Conservation (phyloP, 2,113 vertebrate species). For the Danionella cerebrum region DNA sequence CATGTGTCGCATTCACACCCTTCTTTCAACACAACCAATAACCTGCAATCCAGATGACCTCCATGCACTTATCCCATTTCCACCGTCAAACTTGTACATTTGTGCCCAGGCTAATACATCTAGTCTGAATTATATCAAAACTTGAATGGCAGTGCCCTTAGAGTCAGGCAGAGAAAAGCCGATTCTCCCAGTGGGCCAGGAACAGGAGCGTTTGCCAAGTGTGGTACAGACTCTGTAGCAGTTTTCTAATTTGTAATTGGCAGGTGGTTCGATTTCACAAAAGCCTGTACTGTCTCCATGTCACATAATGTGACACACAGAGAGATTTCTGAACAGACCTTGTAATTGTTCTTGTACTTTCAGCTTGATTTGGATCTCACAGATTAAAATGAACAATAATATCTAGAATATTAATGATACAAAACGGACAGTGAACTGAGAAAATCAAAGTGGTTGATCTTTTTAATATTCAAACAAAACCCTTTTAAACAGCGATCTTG, state of each 20-base stretch:
- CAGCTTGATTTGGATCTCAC: background rate
- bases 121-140: background rate
- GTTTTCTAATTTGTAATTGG: constrained; percentile 41
- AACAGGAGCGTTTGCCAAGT: constrained; percentile 31
- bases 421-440: no score
- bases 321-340: constrained; percentile 31
- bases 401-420: no score
- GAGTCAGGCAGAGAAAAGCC: background rate
- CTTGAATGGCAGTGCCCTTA: background rate
- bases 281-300: constrained; percentile 17
- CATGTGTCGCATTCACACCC: constrained; percentile 15
- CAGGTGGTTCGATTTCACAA: constrained; percentile 38
- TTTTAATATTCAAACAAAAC: no score
- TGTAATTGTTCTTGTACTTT: constrained; percentile 25
- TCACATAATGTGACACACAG: constrained; percentile 27
- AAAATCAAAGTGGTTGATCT: no score
- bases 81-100: background rate
- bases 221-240: constrained; percentile 23
- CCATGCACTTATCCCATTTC: background rate
- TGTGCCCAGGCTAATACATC: background rate
- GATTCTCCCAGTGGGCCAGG: constrained; percentile 9
- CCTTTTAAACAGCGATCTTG: no score
- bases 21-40: constrained; percentile 23
- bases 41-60: constrained; percentile 25
- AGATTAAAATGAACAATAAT: constrained; percentile 30